phyloP scores from a whole-genome alignment of 2,888 invertebrate genomes.

The Cryptus armator region DNA sequence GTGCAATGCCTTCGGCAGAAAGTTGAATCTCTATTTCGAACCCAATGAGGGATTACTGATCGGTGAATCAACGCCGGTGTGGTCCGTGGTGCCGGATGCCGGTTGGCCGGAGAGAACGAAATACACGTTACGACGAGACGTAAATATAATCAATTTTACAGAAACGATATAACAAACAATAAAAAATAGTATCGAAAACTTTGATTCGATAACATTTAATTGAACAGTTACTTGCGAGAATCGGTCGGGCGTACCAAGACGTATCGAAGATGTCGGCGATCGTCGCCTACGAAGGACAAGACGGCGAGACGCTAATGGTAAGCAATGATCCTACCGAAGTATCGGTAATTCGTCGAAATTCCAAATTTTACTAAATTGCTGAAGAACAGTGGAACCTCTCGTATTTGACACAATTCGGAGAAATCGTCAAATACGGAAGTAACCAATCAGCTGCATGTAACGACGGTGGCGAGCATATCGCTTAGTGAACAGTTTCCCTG shows the following conservation, averaged over 20 bases:
- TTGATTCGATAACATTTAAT: not conserved
- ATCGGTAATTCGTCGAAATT: not conserved
- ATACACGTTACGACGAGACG: slow-evolving; percentile 71
- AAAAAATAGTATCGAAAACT: not conserved
- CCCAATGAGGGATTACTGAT: slow-evolving; percentile 78
- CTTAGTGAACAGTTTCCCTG: too few relatives aligned
- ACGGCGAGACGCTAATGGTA: slow-evolving; percentile 51
- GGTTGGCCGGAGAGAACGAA: slow-evolving; percentile 69
- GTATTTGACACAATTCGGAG: too few relatives aligned
- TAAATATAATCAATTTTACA: slow-evolving; percentile 52
- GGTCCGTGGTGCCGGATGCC: slow-evolving; percentile 72
- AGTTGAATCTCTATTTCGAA: slow-evolving; percentile 75
- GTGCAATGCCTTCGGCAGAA: slow-evolving; percentile 72
- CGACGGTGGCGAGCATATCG: too few relatives aligned
- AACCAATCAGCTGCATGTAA: too few relatives aligned
- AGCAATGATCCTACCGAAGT: not conserved
- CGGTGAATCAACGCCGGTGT: slow-evolving; percentile 75
- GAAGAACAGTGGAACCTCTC: too few relatives aligned
- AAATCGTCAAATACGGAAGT: too few relatives aligned
- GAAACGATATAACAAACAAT: not conserved
- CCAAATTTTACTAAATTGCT: too few relatives aligned
- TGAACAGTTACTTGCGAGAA: slow-evolving; percentile 38
- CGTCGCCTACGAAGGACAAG: slow-evolving; percentile 13
- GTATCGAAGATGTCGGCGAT: slow-evolving; percentile 25
- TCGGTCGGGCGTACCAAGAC: slow-evolving; percentile 61